A percentile compares a stretch with the other conserved stretches of the same genome.
Conservation (phyloP, 2,797 vertebrate genomes). For the Lepilemur ruficaudatus region DNA sequence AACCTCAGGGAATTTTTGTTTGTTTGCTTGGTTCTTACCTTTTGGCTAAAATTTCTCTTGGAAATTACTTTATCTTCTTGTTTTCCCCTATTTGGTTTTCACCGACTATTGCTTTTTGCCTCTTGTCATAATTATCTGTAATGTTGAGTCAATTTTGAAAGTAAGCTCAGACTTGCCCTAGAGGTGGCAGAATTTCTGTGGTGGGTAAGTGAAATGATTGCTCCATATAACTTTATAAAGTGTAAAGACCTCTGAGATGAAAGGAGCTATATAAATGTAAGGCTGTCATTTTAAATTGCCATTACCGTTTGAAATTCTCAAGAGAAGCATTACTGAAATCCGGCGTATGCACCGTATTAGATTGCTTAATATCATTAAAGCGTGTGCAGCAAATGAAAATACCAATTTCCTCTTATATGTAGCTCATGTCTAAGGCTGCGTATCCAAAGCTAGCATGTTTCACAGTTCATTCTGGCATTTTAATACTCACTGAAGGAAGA, state of each 20-base stretch:
- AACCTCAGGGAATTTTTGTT: slow-evolving; percentile 49
- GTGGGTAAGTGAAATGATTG: slow-evolving; percentile 71
- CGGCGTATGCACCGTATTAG: slow-evolving; percentile 75
- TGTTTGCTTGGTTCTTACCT: slow-evolving; percentile 52
- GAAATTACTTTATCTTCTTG: slow-evolving; percentile 47
- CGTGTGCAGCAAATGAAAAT: slow-evolving; percentile 77
- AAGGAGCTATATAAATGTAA: slow-evolving; percentile 74
- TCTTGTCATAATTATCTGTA: slow-evolving; percentile 69
- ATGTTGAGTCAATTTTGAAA: slow-evolving; percentile 66
- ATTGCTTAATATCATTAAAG: slow-evolving; percentile 80
- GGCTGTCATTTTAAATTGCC: slow-evolving; percentile 80
- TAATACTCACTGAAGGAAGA: slow-evolving; percentile 61
- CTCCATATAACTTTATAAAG: slow-evolving; percentile 77
- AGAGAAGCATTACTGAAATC: slow-evolving; percentile 78
- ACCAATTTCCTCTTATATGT: slow-evolving; percentile 71
- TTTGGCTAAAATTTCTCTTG: not conserved
- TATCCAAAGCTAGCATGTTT: slow-evolving; percentile 57
- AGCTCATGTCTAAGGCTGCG: slow-evolving; percentile 64
- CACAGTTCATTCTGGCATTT: slow-evolving; percentile 25
- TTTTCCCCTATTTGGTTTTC: slow-evolving; percentile 55
- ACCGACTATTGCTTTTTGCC: slow-evolving; percentile 38
- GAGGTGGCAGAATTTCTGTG: slow-evolving; percentile 72
- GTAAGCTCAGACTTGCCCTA: slow-evolving; percentile 65
- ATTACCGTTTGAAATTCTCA: slow-evolving; percentile 76
- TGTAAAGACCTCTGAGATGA: slow-evolving; percentile 75